Evolutionary conservation across 2,113 vertebrate genomes (phyloP).

Genomic region (Haemorhous mexicanus): DNA sequence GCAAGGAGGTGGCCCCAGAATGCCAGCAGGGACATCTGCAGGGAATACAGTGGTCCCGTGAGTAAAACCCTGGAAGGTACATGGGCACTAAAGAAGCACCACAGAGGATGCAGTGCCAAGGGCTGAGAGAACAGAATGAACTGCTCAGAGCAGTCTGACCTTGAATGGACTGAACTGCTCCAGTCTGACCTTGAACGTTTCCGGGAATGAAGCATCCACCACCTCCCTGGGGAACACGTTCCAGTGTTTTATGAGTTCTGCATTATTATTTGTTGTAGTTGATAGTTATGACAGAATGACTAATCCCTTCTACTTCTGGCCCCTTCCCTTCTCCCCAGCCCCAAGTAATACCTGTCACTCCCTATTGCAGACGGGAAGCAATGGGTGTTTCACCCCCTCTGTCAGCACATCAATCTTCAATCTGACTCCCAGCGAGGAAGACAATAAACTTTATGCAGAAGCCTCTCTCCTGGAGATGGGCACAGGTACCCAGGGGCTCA

Average conservation of each 20-base stretch:
- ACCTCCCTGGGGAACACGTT: neutral
- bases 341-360: neutral
- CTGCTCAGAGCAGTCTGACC: neutral
- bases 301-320: neutral
- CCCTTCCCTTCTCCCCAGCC: neutral
- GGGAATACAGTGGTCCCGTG: neutral
- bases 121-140: neutral
- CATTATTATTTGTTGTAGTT: neutral
- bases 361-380: slow-evolving; percentile 8
- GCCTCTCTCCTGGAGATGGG: slow-evolving; percentile 52
- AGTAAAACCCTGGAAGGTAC: neutral
- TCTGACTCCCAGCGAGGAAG: neutral
- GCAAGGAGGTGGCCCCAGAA: neutral
- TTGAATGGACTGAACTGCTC: neutral
- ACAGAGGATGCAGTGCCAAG: neutral
- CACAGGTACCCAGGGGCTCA: slow-evolving; percentile 52
- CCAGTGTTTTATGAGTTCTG: neutral
- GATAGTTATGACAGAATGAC: neutral
- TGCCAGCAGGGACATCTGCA: neutral
- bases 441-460: slow-evolving; percentile 5
- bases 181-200: neutral
- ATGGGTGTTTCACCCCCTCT: slow-evolving; percentile 56
- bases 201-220: neutral
- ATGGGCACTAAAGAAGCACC: neutral
- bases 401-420: slow-evolving; percentile 52